Conservation (phyloP, 2,888 invertebrate genomes). For the Eristalis pertinax region DNA sequence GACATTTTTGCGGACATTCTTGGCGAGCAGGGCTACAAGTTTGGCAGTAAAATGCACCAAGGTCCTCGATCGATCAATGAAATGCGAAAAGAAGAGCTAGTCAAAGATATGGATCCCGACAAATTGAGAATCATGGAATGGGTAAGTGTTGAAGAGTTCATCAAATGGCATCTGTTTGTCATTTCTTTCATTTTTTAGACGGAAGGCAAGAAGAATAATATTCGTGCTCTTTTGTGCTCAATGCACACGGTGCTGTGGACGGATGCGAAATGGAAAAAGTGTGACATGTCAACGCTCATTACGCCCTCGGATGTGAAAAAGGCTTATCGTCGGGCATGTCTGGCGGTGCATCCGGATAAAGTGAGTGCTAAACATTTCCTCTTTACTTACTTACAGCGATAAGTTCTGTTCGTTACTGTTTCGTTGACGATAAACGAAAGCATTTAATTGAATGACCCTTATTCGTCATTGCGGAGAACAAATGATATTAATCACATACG, state of each 20-base stretch:
- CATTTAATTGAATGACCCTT: too few species aligned
- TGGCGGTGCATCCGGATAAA: constrained; percentile 99
- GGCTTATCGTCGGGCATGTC: constrained; percentile 95
- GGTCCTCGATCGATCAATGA: constrained; percentile 95
- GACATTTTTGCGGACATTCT: constrained; percentile 96
- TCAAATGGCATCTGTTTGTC: constrained; percentile 19
- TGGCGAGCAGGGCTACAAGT: constrained; percentile 94
- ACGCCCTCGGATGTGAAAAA: constrained; percentile 97
- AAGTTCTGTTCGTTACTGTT: too few species aligned
- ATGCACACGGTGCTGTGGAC: constrained; percentile 96
- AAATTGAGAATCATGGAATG: constrained; percentile 91
- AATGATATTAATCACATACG: too few species aligned
- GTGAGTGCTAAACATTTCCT: constrained; percentile 82
- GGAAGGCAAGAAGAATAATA: constrained; percentile 97
- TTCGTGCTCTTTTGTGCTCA: constrained; percentile 96
- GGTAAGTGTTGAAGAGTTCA: constrained; percentile 82
- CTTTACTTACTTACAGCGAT: background rate
- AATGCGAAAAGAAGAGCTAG: constrained; percentile 94
- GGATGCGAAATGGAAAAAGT: constrained; percentile 95
- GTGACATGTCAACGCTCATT: constrained; percentile 97
- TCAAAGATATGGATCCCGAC: constrained; percentile 95
- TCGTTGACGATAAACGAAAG: too few species aligned
- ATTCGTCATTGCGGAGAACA: too few species aligned
- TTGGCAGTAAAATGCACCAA: constrained; percentile 87
- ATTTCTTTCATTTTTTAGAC: constrained; percentile 83